Conservation (phyloP, 2,888 invertebrate species). For the Octonoba sinensis region DNA sequence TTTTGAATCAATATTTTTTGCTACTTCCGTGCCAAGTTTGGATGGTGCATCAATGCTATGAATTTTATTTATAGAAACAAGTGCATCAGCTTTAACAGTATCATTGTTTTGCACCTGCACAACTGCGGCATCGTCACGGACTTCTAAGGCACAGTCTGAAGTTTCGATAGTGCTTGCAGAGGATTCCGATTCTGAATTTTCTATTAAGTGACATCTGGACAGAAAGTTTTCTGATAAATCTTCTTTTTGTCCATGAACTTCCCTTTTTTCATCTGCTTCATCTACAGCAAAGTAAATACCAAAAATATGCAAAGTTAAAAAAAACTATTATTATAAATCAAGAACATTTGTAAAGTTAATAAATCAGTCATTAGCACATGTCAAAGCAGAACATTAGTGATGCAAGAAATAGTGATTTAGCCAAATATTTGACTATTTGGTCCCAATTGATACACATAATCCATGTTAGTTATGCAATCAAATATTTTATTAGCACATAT, state of each 20-base stretch:
- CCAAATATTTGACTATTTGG: too few relatives aligned
- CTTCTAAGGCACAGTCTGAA: neutral
- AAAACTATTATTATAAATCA: too few relatives aligned
- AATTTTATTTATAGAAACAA: neutral
- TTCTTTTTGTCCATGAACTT: neutral
- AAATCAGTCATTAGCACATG: too few relatives aligned
- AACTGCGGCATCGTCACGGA: neutral
- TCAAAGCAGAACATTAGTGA: too few relatives aligned
- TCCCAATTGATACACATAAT: too few relatives aligned
- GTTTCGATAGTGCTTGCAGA: neutral
- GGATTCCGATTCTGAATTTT: neutral
- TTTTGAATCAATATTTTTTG: neutral
- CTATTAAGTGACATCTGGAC: too few relatives aligned
- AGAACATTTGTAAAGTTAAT: too few relatives aligned
- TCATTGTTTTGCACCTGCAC: too few relatives aligned
- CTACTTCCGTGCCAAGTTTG: neutral
- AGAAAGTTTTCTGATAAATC: neutral
- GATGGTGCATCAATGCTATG: constrained; percentile 1
- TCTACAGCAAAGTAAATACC: neutral
- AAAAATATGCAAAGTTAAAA: neutral
- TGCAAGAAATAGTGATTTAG: too few relatives aligned
- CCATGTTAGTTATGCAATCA: too few relatives aligned
- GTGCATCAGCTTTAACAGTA: neutral
- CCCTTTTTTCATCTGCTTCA: neutral
- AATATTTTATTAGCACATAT: too few relatives aligned